Base-by-base conservation (phyloP, 2,888 invertebrate genomes). In the Harpagoxenus sublaevis region DNA sequence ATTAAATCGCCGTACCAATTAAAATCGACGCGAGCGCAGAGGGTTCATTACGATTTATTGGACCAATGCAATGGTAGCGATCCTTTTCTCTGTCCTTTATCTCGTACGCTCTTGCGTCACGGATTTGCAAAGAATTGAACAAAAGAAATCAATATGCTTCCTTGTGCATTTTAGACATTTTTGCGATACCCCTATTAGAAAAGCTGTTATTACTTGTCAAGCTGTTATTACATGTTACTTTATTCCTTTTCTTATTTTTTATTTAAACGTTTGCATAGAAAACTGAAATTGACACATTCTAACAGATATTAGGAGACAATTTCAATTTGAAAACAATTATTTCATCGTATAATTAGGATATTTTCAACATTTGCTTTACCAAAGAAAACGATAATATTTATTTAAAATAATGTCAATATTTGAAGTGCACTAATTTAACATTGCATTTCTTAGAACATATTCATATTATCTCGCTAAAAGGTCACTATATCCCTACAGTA, bases 1-100 rank as follows among this genome's bases (percentile, higher is more conserved):
- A 92, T 91, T 91, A 89, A 92, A 92, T 89, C 82, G 85, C 73
- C 74, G 86, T 74, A 73, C 89, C 90, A 91, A 91, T 91, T 92
- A 91, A 92, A 89, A 88, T 87, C 85, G 87, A 84, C 77, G 55
- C 68, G 82, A 84, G 68, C 84, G 60, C 65, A 84, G 55, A 77
- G 60, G 63, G 84, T 73, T 91, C 86, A 78, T 90, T 89, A 85
- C 74, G 75, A 89, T 91, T 92, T 91, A 87, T 86, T 78, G 90
- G 62, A 57, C 74, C 74, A 65, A 42, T 60, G 73, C 71, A 65
- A 42, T 60, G 77, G 63, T 85, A 82, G 83, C 84, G 85, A 84
- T 83, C 53, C 70, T 60, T 83, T 70, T 74, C 57, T 45, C 39
- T 57, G 39, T 18, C 74, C 60, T 60, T 74, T 57, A 35, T 60